Evolutionary conservation across 2,797 vertebrate species (phyloP).

Genomic region (Silurus aristotelis): DNA sequence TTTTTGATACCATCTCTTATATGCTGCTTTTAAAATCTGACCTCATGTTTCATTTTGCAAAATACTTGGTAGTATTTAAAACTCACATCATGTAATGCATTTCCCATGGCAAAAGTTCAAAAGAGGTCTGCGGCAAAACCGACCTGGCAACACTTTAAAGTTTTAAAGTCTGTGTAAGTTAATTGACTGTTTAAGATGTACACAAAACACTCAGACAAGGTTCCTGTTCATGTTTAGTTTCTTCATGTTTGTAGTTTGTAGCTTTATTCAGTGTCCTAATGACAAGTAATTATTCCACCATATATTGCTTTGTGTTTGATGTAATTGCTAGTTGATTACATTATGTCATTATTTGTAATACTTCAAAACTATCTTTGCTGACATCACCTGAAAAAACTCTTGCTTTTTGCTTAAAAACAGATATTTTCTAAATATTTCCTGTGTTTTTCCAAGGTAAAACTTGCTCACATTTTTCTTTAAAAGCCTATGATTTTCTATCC

Average conservation of each 20-base stretch:
- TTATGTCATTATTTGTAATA: not conserved
- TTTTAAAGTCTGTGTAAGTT: not conserved
- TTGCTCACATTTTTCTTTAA: not conserved
- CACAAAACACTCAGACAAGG: not conserved
- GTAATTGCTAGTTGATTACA: not conserved
- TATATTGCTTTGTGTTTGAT: conserved; percentile 33
- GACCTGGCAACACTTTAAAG: not conserved
- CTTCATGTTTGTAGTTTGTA: not conserved
- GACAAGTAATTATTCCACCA: conserved; percentile 12
- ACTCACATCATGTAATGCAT: not conserved
- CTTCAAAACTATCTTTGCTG: not conserved
- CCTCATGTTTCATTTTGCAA: not conserved
- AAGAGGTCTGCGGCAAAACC: not conserved
- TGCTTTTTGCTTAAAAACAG: conserved; percentile 15
- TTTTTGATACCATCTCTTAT: too few species aligned
- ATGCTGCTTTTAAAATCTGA: not conserved
- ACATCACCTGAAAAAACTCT: not conserved
- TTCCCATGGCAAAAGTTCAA: not conserved
- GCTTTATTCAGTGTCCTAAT: conserved; percentile 8
- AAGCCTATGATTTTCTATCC: conserved; percentile 13
- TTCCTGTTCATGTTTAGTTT: not conserved
- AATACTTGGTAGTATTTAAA: not conserved
- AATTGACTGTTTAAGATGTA: not conserved
- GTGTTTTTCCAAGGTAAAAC: conserved; percentile 1
- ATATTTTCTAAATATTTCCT: conserved; percentile 6